Conservation (phyloP, 2,888 invertebrate species). For the Watsonalla cultraria region DNA sequence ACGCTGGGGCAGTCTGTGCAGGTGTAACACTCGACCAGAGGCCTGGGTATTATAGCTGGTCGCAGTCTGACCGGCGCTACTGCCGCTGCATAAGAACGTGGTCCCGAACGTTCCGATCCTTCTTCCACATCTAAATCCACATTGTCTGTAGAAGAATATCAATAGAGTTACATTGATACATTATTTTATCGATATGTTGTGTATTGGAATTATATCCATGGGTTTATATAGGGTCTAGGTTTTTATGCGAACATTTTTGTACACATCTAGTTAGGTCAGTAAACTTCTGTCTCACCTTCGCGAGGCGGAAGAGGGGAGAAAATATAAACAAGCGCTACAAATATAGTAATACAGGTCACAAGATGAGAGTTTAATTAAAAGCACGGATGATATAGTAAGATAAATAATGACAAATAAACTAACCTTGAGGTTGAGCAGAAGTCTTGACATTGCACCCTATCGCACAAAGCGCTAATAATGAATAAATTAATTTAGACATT, state of each 20-base stretch:
- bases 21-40: constrained; percentile 34
- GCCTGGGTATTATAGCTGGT: background rate
- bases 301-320: too few species aligned
- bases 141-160: background rate
- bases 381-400: background rate
- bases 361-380: too few species aligned
- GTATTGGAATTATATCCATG: too few species aligned
- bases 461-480: background rate
- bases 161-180: too few species aligned
- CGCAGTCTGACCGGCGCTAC: background rate
- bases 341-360: too few species aligned
- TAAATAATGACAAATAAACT: background rate
- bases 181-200: too few species aligned
- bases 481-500: background rate
- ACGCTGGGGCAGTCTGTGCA: constrained; percentile 48
- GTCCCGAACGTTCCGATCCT: background rate
- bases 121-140: background rate
- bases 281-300: too few species aligned
- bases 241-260: too few species aligned
- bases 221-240: too few species aligned
- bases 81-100: background rate
- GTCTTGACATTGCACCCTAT: too few species aligned
- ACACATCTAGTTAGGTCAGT: too few species aligned
- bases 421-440: background rate
- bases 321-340: too few species aligned